These are phyloP conservation scores for Polydesmus complanatus DNA, from an alignment of 2,888 invertebrate species.

Conservation along the genomic window DNA sequence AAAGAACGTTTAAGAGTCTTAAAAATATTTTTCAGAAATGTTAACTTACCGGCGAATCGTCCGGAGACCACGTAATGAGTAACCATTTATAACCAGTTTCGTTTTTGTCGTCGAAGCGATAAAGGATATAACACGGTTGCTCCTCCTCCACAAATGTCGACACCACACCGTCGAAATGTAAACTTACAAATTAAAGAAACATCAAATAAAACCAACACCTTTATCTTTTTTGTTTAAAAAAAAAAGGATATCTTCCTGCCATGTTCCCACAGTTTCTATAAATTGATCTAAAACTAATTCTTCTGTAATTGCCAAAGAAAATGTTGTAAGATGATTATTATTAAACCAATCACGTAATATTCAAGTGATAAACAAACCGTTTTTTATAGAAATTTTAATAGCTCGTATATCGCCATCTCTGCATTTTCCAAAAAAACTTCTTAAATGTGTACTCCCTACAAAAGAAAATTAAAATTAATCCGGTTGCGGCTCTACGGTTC, in stretches of 20 bases:
- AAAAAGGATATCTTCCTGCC: conserved; percentile 60
- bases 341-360: conserved; percentile 14
- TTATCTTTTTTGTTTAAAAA: background rate
- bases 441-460: conserved; percentile 70
- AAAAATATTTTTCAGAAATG: background rate
- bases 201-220: too few relatives aligned
- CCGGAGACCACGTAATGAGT: conserved; percentile 87
- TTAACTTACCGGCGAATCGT: conserved; percentile 54
- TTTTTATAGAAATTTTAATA: conserved; percentile 69
- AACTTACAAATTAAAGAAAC: conserved; percentile 13
- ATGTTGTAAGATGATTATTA: background rate
- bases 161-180: conserved; percentile 54
- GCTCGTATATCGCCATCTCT: conserved; percentile 64
- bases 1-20: background rate
- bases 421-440: conserved; percentile 66
- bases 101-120: conserved; percentile 63
- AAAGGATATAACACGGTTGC: conserved; percentile 82
- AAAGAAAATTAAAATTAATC: too few relatives aligned
- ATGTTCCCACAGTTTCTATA: conserved; percentile 52
- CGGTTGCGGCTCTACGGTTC: too few relatives aligned
- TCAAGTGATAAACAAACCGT: conserved; percentile 46
- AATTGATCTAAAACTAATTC: conserved; percentile 53
- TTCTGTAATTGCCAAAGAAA: conserved; percentile 45
- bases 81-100: conserved; percentile 78
- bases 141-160: conserved; percentile 55